A percentile compares a stretch with the other conserved stretches of the same genome.
Evolutionary conservation across 2,797 vertebrate species (phyloP).

Genomic region (Gymnocypris eckloni): DNA sequence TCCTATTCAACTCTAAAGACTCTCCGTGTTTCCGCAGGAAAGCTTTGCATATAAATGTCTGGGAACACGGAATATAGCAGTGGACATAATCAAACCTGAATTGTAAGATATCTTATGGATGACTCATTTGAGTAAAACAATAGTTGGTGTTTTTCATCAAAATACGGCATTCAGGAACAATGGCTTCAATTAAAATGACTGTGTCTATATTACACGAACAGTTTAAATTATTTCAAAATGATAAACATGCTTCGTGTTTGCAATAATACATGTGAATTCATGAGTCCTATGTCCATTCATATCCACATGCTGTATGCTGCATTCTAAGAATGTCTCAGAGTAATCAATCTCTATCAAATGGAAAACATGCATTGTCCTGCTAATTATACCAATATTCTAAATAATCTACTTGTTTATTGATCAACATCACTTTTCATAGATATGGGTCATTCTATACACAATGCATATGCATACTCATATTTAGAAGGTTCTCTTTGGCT

Average conservation of each 20-base stretch:
- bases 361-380: constrained; percentile 80
- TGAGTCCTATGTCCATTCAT: constrained; percentile 78
- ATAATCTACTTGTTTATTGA: constrained; percentile 83
- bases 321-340: constrained; percentile 79
- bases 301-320: constrained; percentile 72
- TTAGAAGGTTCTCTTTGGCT: neutral
- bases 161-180: constrained; percentile 30
- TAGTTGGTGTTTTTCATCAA: constrained; percentile 72
- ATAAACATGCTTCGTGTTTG: constrained; percentile 66
- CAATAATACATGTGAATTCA: constrained; percentile 79
- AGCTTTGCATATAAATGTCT: constrained; percentile 71
- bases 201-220: constrained; percentile 20
- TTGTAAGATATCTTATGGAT: constrained; percentile 75
- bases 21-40: constrained; percentile 55
- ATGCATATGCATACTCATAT: constrained; percentile 32
- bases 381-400: constrained; percentile 84
- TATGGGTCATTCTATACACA: constrained; percentile 67
- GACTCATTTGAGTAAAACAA: constrained; percentile 68
- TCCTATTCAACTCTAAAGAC: constrained; percentile 44
- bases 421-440: constrained; percentile 78
- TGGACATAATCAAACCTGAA: constrained; percentile 74
- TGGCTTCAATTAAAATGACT: constrained; percentile 23
- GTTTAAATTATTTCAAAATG: constrained; percentile 39
- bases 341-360: constrained; percentile 73
- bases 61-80: constrained; percentile 63